Base-by-base conservation (phyloP, 2,113 vertebrate species). In the Melanerpes aurifrons region DNA sequence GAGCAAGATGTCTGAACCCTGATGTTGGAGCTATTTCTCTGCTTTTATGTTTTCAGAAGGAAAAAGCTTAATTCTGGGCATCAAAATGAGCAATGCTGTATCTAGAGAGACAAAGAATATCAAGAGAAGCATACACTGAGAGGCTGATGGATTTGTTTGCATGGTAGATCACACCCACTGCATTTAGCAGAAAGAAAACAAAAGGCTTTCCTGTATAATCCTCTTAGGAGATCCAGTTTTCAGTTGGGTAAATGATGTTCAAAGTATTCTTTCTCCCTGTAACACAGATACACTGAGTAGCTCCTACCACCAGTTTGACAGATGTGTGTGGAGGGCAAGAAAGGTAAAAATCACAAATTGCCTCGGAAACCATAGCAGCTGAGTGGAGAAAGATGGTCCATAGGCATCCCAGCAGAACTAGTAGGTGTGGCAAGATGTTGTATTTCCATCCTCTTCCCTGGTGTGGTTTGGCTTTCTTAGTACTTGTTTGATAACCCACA, bases 401-500 rank as follows among this genome's bases (percentile, higher is more conserved):
- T 3, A 77, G 56, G 26, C 50, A 70, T 84, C 83, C 89, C 61
- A 75, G 32, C 67, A 89, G 82, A 77, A 77, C 72, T 54, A 70
- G 9, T 58, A 81, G 24, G 21, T 32, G 9, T 3, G 6, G 56
- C 19, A 79, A 66, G 62, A 64, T 62, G 57, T n/a, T 79, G 35
- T 29, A 15, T 63, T 92, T 82, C 4, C 2, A 31, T 74, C 82
- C 11, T 84, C 54, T 92, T 91, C 40, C 59, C 54, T 32, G 29
- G 15, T 56, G 92, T 87, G n/a, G 8, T 29, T 94, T 92, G 18
- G 5, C 71, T 73, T 93, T 82, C 79, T 97, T 94, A 99, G 93
- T 97, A 98, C 47, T 98, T 98, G 85, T 96, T 95, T 9, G 97
- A 96, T 57, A 98, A 89, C 62, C 96, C 69, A 47, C 98, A 98